These are phyloP conservation scores for Eubasilissa regina DNA, from an alignment of 1,140 invertebrate genomes.

Conservation along the genomic window DNA sequence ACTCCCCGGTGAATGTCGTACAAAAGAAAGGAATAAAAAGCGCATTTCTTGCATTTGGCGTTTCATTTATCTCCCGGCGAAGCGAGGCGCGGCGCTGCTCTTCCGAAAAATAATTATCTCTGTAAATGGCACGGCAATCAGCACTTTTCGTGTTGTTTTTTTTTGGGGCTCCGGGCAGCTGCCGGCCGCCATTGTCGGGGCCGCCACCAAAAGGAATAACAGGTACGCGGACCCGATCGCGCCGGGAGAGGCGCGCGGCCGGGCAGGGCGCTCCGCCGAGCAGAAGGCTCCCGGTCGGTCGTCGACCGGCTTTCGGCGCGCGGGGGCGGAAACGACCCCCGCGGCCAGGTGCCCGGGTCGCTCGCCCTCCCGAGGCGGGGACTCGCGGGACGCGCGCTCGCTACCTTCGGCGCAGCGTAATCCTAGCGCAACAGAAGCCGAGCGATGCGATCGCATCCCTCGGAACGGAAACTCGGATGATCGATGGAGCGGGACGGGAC, in stretches of 20 bases:
- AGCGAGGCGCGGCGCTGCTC: slow-evolving; percentile 42
- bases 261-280: not conserved
- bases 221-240: slow-evolving; percentile 17
- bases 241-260: not conserved
- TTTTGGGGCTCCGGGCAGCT: slow-evolving; percentile 50
- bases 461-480: slow-evolving; percentile 40
- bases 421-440: slow-evolving; percentile 42
- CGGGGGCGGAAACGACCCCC: not conserved
- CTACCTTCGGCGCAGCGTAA: slow-evolving; percentile 38
- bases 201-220: slow-evolving; percentile 44
- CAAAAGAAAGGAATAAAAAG: slow-evolving; percentile 34
- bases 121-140: slow-evolving; percentile 56
- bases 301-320: not conserved
- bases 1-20: slow-evolving; percentile 14
- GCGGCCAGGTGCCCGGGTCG: not conserved
- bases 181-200: slow-evolving; percentile 51
- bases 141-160: slow-evolving; percentile 47
- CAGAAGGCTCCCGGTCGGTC: not conserved
- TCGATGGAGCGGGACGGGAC: slow-evolving; percentile 35
- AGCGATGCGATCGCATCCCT: slow-evolving; percentile 37
- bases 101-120: slow-evolving; percentile 56
- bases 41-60: slow-evolving; percentile 42
- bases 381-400: not conserved
- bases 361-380: not conserved
- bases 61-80: slow-evolving; percentile 30